phyloP scores from a whole-genome alignment of 2,888 invertebrate genomes.

The Sminthurides aquaticus region DNA sequence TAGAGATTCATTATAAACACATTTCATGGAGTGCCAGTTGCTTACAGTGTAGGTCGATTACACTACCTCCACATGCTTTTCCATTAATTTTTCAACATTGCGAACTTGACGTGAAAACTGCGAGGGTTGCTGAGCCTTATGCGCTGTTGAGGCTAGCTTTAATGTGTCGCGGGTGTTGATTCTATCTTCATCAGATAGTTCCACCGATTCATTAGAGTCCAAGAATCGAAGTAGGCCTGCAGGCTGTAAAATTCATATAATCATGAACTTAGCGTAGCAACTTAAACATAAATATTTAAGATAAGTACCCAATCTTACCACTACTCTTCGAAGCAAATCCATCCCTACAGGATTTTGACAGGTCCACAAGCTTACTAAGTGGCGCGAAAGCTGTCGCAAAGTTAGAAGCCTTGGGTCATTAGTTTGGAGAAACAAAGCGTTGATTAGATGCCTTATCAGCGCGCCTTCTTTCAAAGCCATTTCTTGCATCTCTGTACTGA shows the following conservation, averaged over 20 bases:
- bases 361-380: constrained; percentile 91
- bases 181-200: constrained; percentile 57
- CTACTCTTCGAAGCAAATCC: constrained; percentile 72
- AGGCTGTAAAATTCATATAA: constrained; percentile 68
- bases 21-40: not conserved
- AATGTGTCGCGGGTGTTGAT: constrained; percentile 84
- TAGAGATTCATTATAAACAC: not conserved
- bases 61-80: constrained; percentile 69
- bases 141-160: constrained; percentile 62
- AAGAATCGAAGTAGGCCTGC: constrained; percentile 81
- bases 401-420: constrained; percentile 71
- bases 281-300: not conserved
- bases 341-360: constrained; percentile 87
- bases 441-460: constrained; percentile 79
- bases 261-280: too few species aligned
- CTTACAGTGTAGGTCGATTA: not conserved
- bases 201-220: constrained; percentile 77
- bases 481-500: constrained; percentile 89
- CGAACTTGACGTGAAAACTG: constrained; percentile 40
- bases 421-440: constrained; percentile 74
- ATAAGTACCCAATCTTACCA: constrained; percentile 54
- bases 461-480: constrained; percentile 94
- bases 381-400: constrained; percentile 84
- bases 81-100: constrained; percentile 58
- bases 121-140: constrained; percentile 33